Base-by-base conservation (phyloP, 2,888 invertebrate genomes). In the Eupithecia tripunctaria region DNA sequence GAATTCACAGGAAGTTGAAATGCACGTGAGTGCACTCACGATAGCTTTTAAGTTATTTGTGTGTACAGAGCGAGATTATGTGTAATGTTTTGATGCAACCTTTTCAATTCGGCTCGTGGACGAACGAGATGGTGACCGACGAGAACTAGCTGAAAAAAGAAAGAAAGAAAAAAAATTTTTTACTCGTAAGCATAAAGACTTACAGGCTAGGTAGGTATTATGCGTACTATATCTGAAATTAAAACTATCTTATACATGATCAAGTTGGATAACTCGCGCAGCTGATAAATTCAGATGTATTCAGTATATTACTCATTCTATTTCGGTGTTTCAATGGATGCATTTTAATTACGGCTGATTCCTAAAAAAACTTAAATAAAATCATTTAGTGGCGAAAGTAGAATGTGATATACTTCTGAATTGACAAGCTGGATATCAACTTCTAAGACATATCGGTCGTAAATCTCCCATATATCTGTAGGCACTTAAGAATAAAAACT, bases 1-100 rank as follows among this genome's bases (percentile, higher is more conserved):
- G 41, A 36, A 72, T 70, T 51, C 64, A 67, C 51, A 62, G 72
- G 70, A 75, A 75, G 67, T 70, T 41, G 75, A 43, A 74, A 29
- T 70, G 71, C 74, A 74, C 59, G 66, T 74, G 68, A 71, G 51
- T 51, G 56, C 59, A 68, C 68, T 67, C 36, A 32, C 67, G 63
- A 56, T 62, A 56, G 21, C 21, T 65, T 70, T 38, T 41, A 18
- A 32, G 21, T 21, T 21, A 60, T 6, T 62, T 41, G 41, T 71
- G 56, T 32, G 60, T 29, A 71, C 68, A 69, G 59, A 72, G 41
- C 27, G 14, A 41, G 25, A 3, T n/a, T 51, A 67, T 75, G 64
- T 72, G 67, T 64, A 75, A 72, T 65, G 29, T 8, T 21, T 18
- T 27, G 56, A 73, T 70, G 73, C 47, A 51, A 27, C 63, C 43